phyloP scores from a whole-genome alignment of 2,888 invertebrate species.

The Metacarcinus magister region DNA sequence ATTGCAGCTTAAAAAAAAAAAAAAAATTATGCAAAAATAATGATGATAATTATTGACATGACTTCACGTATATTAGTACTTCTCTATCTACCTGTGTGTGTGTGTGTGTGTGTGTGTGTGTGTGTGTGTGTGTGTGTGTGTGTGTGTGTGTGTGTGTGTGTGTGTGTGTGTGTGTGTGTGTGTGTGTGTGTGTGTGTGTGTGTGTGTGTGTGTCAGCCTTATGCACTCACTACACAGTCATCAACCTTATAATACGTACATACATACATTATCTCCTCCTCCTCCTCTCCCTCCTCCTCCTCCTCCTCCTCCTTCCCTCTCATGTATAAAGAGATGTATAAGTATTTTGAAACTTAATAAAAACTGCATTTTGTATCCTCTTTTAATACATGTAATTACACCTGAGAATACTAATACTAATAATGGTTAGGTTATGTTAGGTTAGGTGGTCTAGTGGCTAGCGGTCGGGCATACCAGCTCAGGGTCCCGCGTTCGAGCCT shows the following conservation, averaged over 20 bases:
- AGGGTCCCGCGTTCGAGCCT: too few relatives aligned
- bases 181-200: conserved; percentile 38
- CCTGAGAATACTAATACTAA: too few relatives aligned
- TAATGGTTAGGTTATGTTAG: too few relatives aligned
- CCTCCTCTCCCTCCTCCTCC: conserved; percentile 69
- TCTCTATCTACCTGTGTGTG: neutral
- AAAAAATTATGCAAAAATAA: too few relatives aligned
- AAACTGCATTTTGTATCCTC: conserved; percentile 37
- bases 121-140: neutral
- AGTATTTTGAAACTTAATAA: conserved; percentile 76
- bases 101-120: neutral
- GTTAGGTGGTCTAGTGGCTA: too few relatives aligned
- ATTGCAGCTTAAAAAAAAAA: too few relatives aligned
- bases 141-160: neutral
- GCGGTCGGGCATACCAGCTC: too few relatives aligned
- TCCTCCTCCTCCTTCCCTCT: conserved; percentile 66
- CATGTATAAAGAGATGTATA: conserved; percentile 74
- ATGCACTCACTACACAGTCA: neutral
- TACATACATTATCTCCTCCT: conserved; percentile 56
- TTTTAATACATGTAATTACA: neutral
- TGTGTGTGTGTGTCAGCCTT: conserved; percentile 11
- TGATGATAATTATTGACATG: too few relatives aligned
- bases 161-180: neutral
- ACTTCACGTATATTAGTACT: too few relatives aligned
- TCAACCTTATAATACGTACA: neutral